Percentiles rank a stretch among this genome's conserved stretches.
phyloP scores from a whole-genome alignment of 1,140 invertebrate genomes.

The Plodia interpunctella region DNA sequence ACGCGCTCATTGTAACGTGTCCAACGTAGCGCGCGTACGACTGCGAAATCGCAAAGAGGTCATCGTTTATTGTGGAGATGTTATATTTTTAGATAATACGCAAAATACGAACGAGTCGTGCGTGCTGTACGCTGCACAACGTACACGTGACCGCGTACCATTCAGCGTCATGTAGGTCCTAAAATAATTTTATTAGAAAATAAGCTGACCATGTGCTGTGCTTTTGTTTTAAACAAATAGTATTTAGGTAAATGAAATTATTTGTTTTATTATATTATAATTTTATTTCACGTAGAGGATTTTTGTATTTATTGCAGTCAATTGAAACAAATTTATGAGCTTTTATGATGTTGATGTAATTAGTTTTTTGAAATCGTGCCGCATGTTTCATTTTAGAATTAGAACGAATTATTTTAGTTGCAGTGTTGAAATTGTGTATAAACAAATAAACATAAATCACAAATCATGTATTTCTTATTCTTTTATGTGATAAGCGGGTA shows the following conservation, averaged over 20 bases:
- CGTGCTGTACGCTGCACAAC: background rate
- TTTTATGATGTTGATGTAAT: conserved; percentile 42
- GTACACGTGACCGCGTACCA: background rate
- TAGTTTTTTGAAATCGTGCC: conserved; percentile 41
- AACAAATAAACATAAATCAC: conserved; percentile 56
- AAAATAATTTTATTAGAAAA: conserved; percentile 66
- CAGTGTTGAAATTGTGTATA: conserved; percentile 53
- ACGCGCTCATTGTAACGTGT: background rate
- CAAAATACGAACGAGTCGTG: background rate
- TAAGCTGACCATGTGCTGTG: conserved; percentile 76
- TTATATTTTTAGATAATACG: background rate
- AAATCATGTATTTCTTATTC: conserved; percentile 61
- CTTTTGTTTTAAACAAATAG: conserved; percentile 72
- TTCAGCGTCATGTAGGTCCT: conserved; percentile 55
- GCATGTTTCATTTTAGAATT: conserved; percentile 44
- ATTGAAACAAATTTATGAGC: conserved; percentile 50
- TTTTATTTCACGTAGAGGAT: conserved; percentile 50
- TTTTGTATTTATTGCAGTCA: conserved; percentile 71
- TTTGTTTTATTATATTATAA: conserved; percentile 57
- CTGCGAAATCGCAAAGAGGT: background rate
- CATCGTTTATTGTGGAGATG: background rate
- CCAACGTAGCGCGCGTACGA: background rate
- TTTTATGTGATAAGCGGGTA: conserved; percentile 54
- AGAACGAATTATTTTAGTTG: conserved; percentile 47
- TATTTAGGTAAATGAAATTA: conserved; percentile 67